phyloP scores from a whole-genome alignment of 2,113 vertebrate species.

The Taxidea taxus region DNA sequence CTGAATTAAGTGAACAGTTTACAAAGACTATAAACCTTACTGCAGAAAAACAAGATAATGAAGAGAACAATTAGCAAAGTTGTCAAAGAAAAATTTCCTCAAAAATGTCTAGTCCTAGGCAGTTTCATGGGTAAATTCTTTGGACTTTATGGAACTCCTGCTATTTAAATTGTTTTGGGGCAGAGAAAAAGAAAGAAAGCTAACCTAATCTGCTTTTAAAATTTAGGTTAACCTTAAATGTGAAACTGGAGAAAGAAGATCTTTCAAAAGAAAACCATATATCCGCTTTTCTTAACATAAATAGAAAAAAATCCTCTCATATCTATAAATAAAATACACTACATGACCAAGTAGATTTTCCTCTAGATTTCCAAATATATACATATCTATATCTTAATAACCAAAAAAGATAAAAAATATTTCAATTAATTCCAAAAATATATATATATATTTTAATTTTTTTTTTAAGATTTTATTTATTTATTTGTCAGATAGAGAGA shows the following conservation, averaged over 20 bases:
- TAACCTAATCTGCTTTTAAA: neutral
- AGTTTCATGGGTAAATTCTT: slow-evolving; percentile 1
- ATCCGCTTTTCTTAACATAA: neutral
- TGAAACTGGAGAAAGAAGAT: neutral
- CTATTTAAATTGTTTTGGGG: slow-evolving; percentile 28
- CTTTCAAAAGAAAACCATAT: neutral
- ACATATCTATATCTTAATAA: neutral
- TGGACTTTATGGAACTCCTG: neutral
- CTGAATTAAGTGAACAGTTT: neutral
- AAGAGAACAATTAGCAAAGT: neutral
- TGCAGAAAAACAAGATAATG: neutral
- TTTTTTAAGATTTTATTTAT: too few species aligned
- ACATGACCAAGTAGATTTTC: neutral
- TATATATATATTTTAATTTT: too few species aligned
- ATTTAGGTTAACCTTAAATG: neutral
- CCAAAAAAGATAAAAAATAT: neutral
- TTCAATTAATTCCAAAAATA: neutral
- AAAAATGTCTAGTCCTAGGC: neutral
- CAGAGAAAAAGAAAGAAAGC: neutral
- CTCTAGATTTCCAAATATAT: neutral
- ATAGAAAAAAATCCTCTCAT: neutral
- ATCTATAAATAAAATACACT: neutral
- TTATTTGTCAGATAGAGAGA: too few species aligned
- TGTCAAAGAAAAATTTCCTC: neutral
- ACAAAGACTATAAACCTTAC: neutral